Evolutionary conservation across 2,888 invertebrate genomes (phyloP), one percentile per base, ranked within the genome.

Genomic region (Anthoptus insignis): DNA sequence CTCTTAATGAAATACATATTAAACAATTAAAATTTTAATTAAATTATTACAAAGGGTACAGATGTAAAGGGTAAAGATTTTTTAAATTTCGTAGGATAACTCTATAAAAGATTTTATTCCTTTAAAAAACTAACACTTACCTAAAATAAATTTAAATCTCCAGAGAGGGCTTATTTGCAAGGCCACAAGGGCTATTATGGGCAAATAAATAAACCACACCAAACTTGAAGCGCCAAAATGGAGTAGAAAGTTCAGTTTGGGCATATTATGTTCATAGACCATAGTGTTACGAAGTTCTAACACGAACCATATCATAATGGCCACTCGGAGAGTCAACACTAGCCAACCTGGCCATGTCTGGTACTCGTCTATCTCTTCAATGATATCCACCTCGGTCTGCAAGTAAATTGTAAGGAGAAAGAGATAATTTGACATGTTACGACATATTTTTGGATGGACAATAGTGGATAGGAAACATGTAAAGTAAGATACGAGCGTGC

Each of bases 261-360:
- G 89, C 91, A 93, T 92, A 69, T 94, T 93, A 79, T 94, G 93
- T 66, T 94, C 93, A 27, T 94, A 93, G 78, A 93, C 84, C 93
- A 94, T 93, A 0, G 93, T 94, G 76, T 91, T 87, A 13, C 93
- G 93, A n/a, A 95, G 82, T 80, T 96, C 96, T 61, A 96, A 94
- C 29, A 98, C 94, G 86, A 98, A 98, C 98, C 98, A 98, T 57
- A 96, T 90, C 96, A 98, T 98, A 76, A 98, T 97, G 54, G 96
- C 91, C 53, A 97, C 95, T 50, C 98, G 94, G 73, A 99, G 96
- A 27, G 97, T 95, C 0, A 99, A 94, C 69, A 99, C 98, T 70
- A 99, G 94, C 97, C 98, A 98, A 5, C 99, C 99, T 0, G 99
- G 99, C 98, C 98, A 98, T 0, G 99, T 99, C 89, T 99, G 98